Evolutionary conservation across 2,113 vertebrate species (phyloP).

Genomic region (Epinephelus fuscoguttatus): DNA sequence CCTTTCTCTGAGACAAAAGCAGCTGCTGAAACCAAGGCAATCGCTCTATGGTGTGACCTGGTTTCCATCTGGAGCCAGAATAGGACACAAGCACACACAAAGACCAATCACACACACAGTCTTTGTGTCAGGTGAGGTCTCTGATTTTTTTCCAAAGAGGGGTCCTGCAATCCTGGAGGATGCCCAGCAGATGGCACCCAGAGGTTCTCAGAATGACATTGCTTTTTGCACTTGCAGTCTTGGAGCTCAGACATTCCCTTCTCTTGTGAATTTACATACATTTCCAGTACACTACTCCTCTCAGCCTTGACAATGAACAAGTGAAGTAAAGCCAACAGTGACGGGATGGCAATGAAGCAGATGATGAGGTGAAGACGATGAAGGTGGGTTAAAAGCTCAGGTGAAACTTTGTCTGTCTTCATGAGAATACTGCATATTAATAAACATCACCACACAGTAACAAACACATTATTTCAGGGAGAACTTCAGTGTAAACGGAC

Average conservation of each 20-base stretch:
- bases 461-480: neutral
- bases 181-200: constrained; percentile 73
- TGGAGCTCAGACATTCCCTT: neutral
- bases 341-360: constrained; percentile 6
- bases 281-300: neutral
- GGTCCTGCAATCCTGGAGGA: constrained; percentile 48
- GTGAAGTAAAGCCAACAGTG: constrained; percentile 12
- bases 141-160: constrained; percentile 2
- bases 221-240: constrained; percentile 24
- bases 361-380: constrained; percentile 21
- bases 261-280: constrained; percentile 10
- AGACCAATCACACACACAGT: constrained; percentile 4
- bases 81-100: constrained; percentile 18
- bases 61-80: constrained; percentile 30
- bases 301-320: neutral
- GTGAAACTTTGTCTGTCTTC: constrained; percentile 6
- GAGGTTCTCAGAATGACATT: constrained; percentile 40
- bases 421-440: neutral
- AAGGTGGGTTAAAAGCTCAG: neutral
- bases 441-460: neutral
- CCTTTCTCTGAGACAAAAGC: constrained; percentile 16
- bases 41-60: constrained; percentile 42
- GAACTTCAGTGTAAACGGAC: constrained; percentile 1
- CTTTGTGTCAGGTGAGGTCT: constrained; percentile 19
- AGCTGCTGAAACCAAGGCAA: constrained; percentile 15